phyloP scores from a whole-genome alignment of 2,113 vertebrate species.

The Ovis aries region ARS-UI_Ramb_v3.0 NC_056055.1:101797501-101798000 shows the following conservation, averaged over 20 bases:
- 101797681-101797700: constrained; percentile 26
- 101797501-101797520: not conserved
- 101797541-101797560: not conserved
- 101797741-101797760: not conserved
- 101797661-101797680: constrained; percentile 36
- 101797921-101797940: not conserved
- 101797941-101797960: not conserved
- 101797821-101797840: not conserved
- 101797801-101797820: not conserved
- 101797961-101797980: not conserved
- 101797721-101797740: not conserved
- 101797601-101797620: constrained; percentile 18
- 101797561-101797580: not conserved
- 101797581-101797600: not conserved
- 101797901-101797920: not conserved
- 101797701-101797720: not conserved
- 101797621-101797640: not conserved
- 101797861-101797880: not conserved
- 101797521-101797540: not conserved
- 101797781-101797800: not conserved
- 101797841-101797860: not conserved
- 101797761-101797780: not conserved
- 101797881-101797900: not conserved
- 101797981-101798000: not conserved
- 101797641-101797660: not conserved